phyloP scores from a whole-genome alignment of 2,113 vertebrate genomes.

The Ornithorhynchus anatinus region DNA sequence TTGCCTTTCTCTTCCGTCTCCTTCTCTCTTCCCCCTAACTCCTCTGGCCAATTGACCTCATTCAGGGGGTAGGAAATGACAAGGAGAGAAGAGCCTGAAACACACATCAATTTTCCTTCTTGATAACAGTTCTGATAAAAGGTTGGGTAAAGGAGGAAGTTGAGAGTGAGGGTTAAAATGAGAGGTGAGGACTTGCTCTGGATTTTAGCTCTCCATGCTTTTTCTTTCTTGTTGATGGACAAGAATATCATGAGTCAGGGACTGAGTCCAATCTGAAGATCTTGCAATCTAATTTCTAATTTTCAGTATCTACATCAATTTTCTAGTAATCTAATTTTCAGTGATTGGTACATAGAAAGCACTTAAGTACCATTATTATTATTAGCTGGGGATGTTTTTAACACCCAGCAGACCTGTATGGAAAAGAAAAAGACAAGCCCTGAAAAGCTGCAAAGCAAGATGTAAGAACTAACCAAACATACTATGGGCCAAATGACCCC shows the following conservation, averaged over 20 bases:
- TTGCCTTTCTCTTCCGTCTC: no score
- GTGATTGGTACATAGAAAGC: no score
- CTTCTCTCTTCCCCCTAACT: no score
- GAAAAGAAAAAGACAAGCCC: not conserved
- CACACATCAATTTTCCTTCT: not conserved
- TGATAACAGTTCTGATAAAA: not conserved
- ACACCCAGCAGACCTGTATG: not conserved
- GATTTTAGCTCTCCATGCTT: not conserved
- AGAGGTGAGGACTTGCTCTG: not conserved
- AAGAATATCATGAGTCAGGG: no score
- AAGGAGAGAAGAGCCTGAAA: not conserved
- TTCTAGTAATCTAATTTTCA: no score
- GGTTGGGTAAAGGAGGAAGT: not conserved
- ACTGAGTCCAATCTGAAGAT: no score
- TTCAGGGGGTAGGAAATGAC: not conserved
- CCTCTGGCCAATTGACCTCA: no score
- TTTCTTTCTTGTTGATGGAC: not conserved
- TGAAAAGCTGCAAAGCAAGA: not conserved
- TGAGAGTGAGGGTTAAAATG: not conserved
- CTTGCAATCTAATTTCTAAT: no score
- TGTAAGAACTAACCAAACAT: fast-evolving
- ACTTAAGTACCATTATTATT: no score
- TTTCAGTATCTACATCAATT: no score
- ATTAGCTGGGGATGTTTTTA: not conserved
- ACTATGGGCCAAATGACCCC: fast-evolving